phyloP scores from a whole-genome alignment of 2,797 vertebrate genomes.

The Acanthurus lineatus region DNA sequence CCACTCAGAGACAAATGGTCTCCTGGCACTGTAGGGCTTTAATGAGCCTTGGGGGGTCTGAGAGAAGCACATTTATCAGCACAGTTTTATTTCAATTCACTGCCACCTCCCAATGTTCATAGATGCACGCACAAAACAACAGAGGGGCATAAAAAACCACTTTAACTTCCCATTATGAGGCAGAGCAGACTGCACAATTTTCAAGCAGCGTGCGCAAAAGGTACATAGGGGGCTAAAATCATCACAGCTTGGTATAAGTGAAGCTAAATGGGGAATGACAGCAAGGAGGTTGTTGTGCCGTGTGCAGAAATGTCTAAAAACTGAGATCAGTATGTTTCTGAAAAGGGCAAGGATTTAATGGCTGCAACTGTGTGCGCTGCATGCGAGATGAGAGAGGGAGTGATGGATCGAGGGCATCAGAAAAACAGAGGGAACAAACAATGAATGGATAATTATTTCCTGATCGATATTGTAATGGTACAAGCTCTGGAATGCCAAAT shows the following conservation, averaged over 20 bases:
- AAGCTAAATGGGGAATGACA: constrained; percentile 41
- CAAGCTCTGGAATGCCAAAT: constrained; percentile 50
- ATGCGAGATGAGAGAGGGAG: constrained; percentile 7
- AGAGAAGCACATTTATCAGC: constrained; percentile 75
- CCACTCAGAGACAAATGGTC: constrained; percentile 76
- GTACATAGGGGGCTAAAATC: constrained; percentile 23
- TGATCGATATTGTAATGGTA: constrained; percentile 69
- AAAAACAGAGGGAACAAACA: constrained; percentile 22
- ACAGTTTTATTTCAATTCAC: constrained; percentile 58
- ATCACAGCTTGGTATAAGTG: constrained; percentile 25
- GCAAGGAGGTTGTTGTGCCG: neutral
- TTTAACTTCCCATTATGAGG: constrained; percentile 49
- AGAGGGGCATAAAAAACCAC: constrained; percentile 17
- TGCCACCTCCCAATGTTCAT: constrained; percentile 26
- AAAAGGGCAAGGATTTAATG: constrained; percentile 4
- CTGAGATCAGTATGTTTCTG: constrained; percentile 12
- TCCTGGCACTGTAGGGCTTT: constrained; percentile 69
- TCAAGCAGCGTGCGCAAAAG: constrained; percentile 28
- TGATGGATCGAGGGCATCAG: neutral
- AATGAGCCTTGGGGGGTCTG: constrained; percentile 75
- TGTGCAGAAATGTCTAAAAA: constrained; percentile 25
- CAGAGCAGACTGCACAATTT: neutral
- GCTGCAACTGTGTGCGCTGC: constrained; percentile 1
- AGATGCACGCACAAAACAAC: constrained; percentile 24
- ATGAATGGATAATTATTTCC: constrained; percentile 69